Evolutionary conservation across 2,888 invertebrate genomes (phyloP).

Genomic region (Lampropteryx suffumata): DNA sequence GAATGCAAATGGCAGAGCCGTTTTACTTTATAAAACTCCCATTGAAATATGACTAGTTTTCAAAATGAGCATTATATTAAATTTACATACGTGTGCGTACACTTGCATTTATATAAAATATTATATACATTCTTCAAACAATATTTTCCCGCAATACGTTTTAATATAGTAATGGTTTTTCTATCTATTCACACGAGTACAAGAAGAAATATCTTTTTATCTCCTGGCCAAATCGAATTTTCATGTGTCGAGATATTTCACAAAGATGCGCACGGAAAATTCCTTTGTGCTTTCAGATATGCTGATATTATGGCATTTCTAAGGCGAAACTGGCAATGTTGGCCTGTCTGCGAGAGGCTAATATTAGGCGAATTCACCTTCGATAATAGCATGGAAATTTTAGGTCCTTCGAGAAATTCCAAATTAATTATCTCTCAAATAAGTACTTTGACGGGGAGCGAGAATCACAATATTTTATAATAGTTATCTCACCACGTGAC

Average conservation of each 20-base stretch:
- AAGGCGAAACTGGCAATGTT: constrained; percentile 43
- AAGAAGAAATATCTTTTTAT: constrained; percentile 48
- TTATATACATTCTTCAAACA: too few species aligned
- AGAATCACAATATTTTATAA: too few species aligned
- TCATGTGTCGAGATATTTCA: constrained; percentile 55
- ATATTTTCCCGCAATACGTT: constrained; percentile 44
- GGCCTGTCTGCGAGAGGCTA: constrained; percentile 36
- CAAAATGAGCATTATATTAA: too few species aligned
- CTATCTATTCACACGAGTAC: constrained; percentile 42
- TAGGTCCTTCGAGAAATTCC: too few species aligned
- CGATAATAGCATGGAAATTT: constrained; percentile 16
- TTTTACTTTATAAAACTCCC: too few species aligned
- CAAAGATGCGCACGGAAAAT: constrained; percentile 57
- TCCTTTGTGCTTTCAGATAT: constrained; percentile 57
- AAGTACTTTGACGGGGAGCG: too few species aligned
- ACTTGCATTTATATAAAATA: too few species aligned
- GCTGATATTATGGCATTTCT: constrained; percentile 57
- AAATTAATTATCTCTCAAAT: too few species aligned
- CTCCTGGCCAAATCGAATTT: constrained; percentile 57
- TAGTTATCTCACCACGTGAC: too few species aligned
- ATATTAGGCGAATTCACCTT: constrained; percentile 17
- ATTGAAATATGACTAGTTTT: too few species aligned
- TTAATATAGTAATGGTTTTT: constrained; percentile 54
- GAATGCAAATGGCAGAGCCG: constrained; percentile 1
- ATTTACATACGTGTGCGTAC: too few species aligned